These are phyloP conservation scores for Pyrochroa serraticornis DNA, from an alignment of 2,888 invertebrate genomes.

Conservation along the genomic window DNA sequence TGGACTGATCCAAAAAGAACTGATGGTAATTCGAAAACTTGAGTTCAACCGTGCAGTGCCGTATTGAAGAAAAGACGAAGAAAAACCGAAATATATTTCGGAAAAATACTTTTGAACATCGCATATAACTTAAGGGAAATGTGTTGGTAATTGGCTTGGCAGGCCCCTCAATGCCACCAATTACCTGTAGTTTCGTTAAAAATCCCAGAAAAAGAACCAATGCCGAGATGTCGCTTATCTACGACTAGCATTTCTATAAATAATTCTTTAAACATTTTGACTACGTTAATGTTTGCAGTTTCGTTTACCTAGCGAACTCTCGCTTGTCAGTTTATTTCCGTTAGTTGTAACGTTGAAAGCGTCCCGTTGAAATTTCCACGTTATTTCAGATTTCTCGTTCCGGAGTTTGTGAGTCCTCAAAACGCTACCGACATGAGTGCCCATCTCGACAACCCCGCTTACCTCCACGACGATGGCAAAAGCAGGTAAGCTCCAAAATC, in stretches of 20 bases:
- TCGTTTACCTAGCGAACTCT: not conserved
- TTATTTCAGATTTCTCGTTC: slow-evolving; percentile 2
- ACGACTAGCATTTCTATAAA: not conserved
- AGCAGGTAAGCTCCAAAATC: slow-evolving; percentile 53
- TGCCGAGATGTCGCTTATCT: not conserved
- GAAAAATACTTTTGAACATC: no score
- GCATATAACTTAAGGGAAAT: no score
- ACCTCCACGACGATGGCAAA: slow-evolving; percentile 61
- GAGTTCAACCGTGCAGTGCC: no score
- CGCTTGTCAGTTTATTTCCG: slow-evolving; percentile 19
- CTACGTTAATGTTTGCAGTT: slow-evolving; percentile 11
- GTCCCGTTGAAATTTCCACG: no score
- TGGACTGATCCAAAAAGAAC: no score
- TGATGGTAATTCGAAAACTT: no score
- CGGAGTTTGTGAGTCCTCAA: not conserved
- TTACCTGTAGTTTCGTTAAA: no score
- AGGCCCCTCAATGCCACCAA: no score
- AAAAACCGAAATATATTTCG: no score
- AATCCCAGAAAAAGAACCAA: no score
- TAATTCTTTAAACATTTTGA: slow-evolving; percentile 14
- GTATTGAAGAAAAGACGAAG: no score
- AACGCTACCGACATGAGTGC: slow-evolving; percentile 47
- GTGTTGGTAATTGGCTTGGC: no score
- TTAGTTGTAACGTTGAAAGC: slow-evolving; percentile 3
- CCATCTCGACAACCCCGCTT: slow-evolving; percentile 61